Evolutionary conservation across 2,888 invertebrate genomes (phyloP), one percentile per base, ranked within the genome.

Genomic region (Oxystoma pomonae): DNA sequence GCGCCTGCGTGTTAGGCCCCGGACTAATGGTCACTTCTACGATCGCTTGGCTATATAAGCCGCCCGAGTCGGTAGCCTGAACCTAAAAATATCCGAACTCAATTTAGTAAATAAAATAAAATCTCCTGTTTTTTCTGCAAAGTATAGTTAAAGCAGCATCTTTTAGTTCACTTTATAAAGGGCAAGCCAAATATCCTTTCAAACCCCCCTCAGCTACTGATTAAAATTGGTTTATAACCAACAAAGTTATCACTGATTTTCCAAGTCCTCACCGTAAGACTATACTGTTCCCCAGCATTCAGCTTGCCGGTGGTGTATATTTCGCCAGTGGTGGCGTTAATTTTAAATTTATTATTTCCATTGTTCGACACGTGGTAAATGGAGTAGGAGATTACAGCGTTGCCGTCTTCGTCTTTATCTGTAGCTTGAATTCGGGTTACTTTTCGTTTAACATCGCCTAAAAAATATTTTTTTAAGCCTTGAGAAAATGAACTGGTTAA

Each of bases 361-460:
- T 94, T 94, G 80, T 94, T 95, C 66, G 94, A 94, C 7, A 95
- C 92, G 81, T 95, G 94, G 77, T 92, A 91, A 68, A 96, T 92
- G 71, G 90, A 90, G 82, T 93, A 96, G 51, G 87, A 86, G 65
- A 94, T 85, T 61, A 87, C 86, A 18, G 94, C 93, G 79, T 94
- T 94, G 75, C 90, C 87, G 64, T 91, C 94, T 76, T 89, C 89
- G 78, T 95, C 95, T 74, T 91, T 91, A 78, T 95, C 95, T 9
- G 87, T 87, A 0, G 94, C 95, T 73, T 88, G 87, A 66, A 91
- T 74, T 1, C 73, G 76, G 20, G 73, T 73, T 0, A 80, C 76
- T 60, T 73, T 72, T 16, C 78, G 71, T 69, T 73, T 77, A 2
- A 72, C 70, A 57, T 80, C 80, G 1, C 79, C 67, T 67, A 58